These are phyloP conservation scores for Spilarctia lutea DNA, from an alignment of 2,888 invertebrate species.

Conservation along the genomic window DNA sequence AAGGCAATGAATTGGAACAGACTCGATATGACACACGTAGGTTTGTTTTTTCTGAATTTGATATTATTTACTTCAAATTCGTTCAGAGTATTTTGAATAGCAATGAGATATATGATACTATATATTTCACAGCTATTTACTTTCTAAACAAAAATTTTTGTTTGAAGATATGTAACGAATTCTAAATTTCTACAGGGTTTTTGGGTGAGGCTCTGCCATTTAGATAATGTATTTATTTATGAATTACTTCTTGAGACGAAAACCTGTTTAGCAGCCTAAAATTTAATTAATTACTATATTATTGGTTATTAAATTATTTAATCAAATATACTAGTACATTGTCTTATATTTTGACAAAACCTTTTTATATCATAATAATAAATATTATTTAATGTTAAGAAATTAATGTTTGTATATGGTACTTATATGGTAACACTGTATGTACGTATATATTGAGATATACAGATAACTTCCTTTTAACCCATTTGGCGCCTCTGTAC, in stretches of 20 bases:
- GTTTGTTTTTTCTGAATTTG: slow-evolving; percentile 1
- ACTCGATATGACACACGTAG: slow-evolving; percentile 7
- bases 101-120: slow-evolving; percentile 10
- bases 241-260: not conserved
- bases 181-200: not conserved
- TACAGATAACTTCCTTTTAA: not conserved
- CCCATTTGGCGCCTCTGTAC: no score
- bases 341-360: not conserved
- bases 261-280: not conserved
- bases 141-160: not conserved
- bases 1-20: slow-evolving; percentile 11
- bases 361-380: not conserved
- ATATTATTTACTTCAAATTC: slow-evolving; percentile 1
- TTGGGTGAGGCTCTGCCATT: not conserved
- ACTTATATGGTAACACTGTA: not conserved
- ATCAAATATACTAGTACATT: not conserved
- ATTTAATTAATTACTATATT: not conserved
- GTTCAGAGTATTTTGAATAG: slow-evolving; percentile 9
- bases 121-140: slow-evolving; percentile 5
- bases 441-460: not conserved
- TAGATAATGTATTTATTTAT: not conserved
- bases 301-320: no score
- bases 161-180: not conserved
- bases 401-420: not conserved
- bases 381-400: not conserved